phyloP scores from a whole-genome alignment of 2,888 invertebrate genomes.

The Tolmerus cingulatus region DNA sequence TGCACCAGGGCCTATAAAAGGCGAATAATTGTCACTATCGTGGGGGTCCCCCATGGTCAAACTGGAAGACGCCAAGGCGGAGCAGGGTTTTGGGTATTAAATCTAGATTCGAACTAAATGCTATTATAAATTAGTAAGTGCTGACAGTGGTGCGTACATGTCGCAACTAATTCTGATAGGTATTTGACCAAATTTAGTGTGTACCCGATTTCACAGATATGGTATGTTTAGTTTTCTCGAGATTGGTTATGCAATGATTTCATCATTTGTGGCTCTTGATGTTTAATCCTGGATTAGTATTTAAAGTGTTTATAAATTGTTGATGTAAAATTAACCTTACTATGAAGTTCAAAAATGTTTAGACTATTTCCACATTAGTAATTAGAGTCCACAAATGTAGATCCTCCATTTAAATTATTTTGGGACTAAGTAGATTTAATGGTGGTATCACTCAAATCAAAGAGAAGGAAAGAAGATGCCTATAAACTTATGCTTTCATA shows the following conservation, averaged over 20 bases:
- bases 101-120: background rate
- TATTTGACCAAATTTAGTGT: background rate
- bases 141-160: background rate
- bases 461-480: no score
- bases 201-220: background rate
- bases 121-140: background rate
- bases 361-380: background rate
- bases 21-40: background rate
- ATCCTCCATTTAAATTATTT: no score
- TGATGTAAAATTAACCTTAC: background rate
- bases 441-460: no score
- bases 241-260: background rate
- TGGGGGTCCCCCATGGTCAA: background rate
- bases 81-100: background rate
- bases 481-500: no score
- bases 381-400: background rate
- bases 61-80: background rate
- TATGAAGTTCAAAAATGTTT: background rate
- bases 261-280: background rate
- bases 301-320: background rate
- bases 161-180: background rate
- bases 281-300: background rate
- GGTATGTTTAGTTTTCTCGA: background rate
- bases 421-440: no score
- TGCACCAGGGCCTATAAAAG: background rate